Percentiles rank a stretch among this genome's conserved stretches.
Conservation (phyloP, 2,797 vertebrate species). For the Tamandua tetradactyla region DNA sequence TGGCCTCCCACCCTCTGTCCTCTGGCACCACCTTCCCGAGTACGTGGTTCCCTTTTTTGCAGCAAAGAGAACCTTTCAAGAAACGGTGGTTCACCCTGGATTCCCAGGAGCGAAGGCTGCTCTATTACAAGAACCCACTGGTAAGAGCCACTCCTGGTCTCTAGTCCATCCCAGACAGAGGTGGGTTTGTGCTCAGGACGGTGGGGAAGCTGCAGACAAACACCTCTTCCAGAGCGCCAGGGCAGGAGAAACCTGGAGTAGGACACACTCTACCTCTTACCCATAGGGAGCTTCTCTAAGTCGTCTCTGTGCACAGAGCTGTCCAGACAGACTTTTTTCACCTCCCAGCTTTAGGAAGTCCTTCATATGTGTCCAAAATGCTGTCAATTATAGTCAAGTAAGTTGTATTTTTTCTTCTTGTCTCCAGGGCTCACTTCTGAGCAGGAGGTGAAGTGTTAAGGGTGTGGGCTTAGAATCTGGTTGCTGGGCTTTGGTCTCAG, state of each 20-base stretch:
- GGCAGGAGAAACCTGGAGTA: neutral
- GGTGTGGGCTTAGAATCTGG: neutral
- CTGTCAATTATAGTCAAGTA: neutral
- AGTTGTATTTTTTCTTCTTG: neutral
- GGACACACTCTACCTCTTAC: neutral
- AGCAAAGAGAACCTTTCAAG: constrained; percentile 94
- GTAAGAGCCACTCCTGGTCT: constrained; percentile 84
- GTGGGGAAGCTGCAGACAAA: neutral
- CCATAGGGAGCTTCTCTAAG: neutral
- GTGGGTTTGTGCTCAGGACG: neutral
- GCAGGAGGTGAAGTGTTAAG: neutral
- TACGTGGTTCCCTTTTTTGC: constrained; percentile 68
- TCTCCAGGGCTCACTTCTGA: neutral
- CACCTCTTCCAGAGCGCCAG: neutral
- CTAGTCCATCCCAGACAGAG: neutral
- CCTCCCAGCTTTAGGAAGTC: neutral
- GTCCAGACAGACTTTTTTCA: neutral
- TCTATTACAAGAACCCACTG: constrained; percentile 94
- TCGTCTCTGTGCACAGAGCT: neutral
- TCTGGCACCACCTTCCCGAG: neutral
- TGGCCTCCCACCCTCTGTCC: neutral
- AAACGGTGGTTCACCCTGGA: constrained; percentile 96
- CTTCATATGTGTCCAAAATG: neutral
- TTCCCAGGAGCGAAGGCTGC: constrained; percentile 91
- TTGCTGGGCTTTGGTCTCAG: neutral